Percentiles rank a stretch among this genome's conserved stretches.
phyloP scores from a whole-genome alignment of 2,797 vertebrate species.

The Tachyglossus aculeatus region DNA sequence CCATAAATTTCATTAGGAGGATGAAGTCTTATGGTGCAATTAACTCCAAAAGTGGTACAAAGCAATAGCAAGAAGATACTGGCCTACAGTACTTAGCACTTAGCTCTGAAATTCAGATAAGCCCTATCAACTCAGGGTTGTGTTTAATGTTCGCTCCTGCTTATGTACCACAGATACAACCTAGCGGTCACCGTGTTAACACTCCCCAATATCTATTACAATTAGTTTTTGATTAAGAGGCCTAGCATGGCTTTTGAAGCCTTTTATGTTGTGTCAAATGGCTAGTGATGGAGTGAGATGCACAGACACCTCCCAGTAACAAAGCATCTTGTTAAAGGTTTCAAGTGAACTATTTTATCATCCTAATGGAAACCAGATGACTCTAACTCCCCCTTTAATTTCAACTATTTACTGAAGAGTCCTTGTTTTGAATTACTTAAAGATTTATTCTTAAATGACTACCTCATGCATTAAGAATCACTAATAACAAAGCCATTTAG shows the following conservation, averaged over 20 bases:
- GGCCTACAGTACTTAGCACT: constrained; percentile 86
- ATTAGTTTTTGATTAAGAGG: constrained; percentile 99
- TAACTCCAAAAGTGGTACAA: constrained; percentile 84
- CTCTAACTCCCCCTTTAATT: constrained; percentile 83
- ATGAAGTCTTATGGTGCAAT: constrained; percentile 75
- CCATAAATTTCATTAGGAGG: constrained; percentile 76
- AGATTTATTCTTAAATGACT: constrained; percentile 81
- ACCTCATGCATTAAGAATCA: constrained; percentile 77
- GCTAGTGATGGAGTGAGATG: constrained; percentile 93
- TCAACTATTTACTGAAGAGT: constrained; percentile 86
- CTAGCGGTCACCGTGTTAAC: constrained; percentile 92
- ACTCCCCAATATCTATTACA: constrained; percentile 98
- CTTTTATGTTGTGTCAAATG: constrained; percentile 98
- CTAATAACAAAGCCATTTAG: constrained; percentile 72
- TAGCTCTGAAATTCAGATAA: constrained; percentile 81
- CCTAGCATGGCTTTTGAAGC: constrained; percentile 89
- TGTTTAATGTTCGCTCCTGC: constrained; percentile 91
- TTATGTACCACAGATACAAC: constrained; percentile 87
- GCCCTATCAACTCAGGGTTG: constrained; percentile 88
- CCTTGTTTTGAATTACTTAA: constrained; percentile 82
- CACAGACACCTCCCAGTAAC: constrained; percentile 92
- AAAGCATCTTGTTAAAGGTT: constrained; percentile 95
- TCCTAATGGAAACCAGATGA: constrained; percentile 99
- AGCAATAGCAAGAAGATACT: constrained; percentile 77
- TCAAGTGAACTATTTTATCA: constrained; percentile 98